Evolutionary conservation across 2,888 invertebrate genomes (phyloP), one percentile per base, ranked within the genome.

Genomic region (Pterobdella sp.): DNA sequence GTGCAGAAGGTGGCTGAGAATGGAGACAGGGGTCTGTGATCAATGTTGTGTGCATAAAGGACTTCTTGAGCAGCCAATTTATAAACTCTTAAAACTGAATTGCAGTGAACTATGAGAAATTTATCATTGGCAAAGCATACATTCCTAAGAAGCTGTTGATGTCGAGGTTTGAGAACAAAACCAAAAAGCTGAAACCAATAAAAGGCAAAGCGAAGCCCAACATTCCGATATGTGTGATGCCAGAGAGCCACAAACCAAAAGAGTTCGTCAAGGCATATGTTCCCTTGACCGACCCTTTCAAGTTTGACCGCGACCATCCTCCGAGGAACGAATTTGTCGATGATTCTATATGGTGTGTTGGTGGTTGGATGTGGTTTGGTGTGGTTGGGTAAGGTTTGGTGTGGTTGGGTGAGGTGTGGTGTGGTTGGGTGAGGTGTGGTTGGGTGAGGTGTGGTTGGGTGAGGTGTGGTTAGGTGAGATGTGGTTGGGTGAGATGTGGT

Each of bases 151-250:
- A 80, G 75, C 83, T 80, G 76, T 76, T 82, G 42, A 80, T 81
- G 80, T 79, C 79, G 77, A 81, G 83, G 31, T 84, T 82, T 77
- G 82, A 83, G 74, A 81, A 80, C 14, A 84, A 84, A 76, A 81
- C 80, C 77, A 84, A 84, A 76, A 84, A 84, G 76, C 81, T 82
- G 75, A 82, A 82, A 76, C 80, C 80, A 72, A 80, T 79, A 66
- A 80, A 80, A 35, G 80, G 80, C 34, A 80, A 79, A 73, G 82
- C 81, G 3, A 83, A 84, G 75, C 81, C 82, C 64, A 82, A 83
- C 79, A 78, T 83, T 63, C 80, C 81, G 1, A 81, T 84, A 68
- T 74, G 72, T 42, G 26, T 31, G 26, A n/a, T 68, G 26, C 73
- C 73, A 18, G 36, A n/a, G 36, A n/a, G 34, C 1, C 60, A 60